phyloP scores from a whole-genome alignment of 1,140 invertebrate genomes.

The Cryptotermes secundus region DNA sequence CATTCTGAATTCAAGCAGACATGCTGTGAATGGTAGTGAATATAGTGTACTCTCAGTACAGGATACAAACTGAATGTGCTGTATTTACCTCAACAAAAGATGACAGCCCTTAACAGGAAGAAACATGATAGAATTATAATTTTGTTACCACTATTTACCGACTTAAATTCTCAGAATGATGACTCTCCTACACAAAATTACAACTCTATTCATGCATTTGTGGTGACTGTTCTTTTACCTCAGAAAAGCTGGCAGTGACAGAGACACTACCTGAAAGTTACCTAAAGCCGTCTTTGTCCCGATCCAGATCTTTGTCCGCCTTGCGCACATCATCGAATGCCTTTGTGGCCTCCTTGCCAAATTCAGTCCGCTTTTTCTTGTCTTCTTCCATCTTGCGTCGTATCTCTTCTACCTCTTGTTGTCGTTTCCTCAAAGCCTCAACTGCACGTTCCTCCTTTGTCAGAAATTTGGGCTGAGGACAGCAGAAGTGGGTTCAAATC shows the following conservation, averaged over 20 bases:
- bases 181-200: too few species aligned
- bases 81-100: too few species aligned
- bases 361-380: constrained; percentile 59
- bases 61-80: too few species aligned
- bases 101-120: too few species aligned
- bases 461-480: constrained; percentile 84
- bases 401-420: constrained; percentile 78
- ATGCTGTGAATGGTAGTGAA: too few species aligned
- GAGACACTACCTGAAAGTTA: background rate
- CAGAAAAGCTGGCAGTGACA: too few species aligned
- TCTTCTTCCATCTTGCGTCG: constrained; percentile 69
- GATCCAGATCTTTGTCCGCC: constrained; percentile 40
- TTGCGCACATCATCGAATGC: constrained; percentile 49
- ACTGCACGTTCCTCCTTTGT: constrained; percentile 92
- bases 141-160: too few species aligned
- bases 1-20: constrained; percentile 3
- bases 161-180: too few species aligned
- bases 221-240: too few species aligned
- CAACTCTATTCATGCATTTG: too few species aligned
- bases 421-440: constrained; percentile 83
- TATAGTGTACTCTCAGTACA: too few species aligned
- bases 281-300: constrained; percentile 42
- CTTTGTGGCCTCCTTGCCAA: constrained; percentile 56
- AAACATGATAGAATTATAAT: too few species aligned
- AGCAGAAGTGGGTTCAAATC: background rate